Evolutionary conservation across 1,140 invertebrate species (phyloP), one percentile per base, ranked within the genome.

Genomic region (Drosophila takahashii): DNA sequence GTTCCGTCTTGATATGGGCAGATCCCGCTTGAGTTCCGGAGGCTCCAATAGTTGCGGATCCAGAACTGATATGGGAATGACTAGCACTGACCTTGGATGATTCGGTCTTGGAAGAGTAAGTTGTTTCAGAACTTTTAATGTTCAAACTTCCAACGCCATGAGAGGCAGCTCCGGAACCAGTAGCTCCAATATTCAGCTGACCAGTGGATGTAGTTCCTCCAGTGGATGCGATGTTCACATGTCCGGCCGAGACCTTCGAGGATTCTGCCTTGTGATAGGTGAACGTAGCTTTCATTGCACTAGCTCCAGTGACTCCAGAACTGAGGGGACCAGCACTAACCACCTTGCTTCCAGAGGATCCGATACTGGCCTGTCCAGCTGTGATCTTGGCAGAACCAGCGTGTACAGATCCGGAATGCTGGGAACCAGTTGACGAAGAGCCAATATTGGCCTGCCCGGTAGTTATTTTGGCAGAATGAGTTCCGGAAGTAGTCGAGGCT

Each of bases 261-360:
- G 57, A 59, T 11, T 53, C 47, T 4, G 47, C 11, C 13, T 59
- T 59, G 2, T 58, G 56, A 53, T 59, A 59, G 2, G 57, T 13
- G 26, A 48, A 53, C 18, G 18, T 32, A 1, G 18, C 22, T 29
- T 53, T 27, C 56, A 34, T 58, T 4, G 29, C 34, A n/a, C n/a
- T 16, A 26, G 16, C 1, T 26, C 18, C 57, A 7, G 32, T 37
- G 10, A 50, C 11, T 27, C 5, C 22, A 16, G 26, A 4, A 37
- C 13, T 27, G 0, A 37, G 2, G 1, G 54, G 32, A 10, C n/a
- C n/a, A 37, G 8, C 16, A 42, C 16, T 16, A 16, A 29, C 8
- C 13, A 34, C 56, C 13, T 50, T 50, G 13, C 42, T 34, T 58
- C 29, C 58, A 9, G 58, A 29, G 5, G 32, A 16, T 26, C 26